Evolutionary conservation across 2,888 invertebrate species (phyloP), one percentile per base, ranked within the genome.

Genomic region (Griposia aprilina): DNA sequence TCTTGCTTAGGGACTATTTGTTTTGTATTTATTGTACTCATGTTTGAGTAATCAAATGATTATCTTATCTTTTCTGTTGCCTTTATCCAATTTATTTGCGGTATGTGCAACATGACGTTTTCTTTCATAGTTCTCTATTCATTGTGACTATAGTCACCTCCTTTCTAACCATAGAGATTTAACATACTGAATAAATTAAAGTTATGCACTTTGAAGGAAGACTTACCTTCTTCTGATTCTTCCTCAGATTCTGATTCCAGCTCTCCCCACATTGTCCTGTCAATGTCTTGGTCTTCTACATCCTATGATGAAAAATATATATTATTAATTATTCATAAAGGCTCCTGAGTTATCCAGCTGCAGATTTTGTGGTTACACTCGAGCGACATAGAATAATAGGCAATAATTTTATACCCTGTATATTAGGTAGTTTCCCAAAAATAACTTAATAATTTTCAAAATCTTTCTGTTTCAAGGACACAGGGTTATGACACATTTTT

Each of bases 181-280:
- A 63, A 41, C 7, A n/a, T 41, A 65, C 15, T n/a, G 41, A 15
- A 41, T 15, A 15, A 41, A 65, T 4, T 7, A n/a, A 65, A 41
- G 15, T n/a, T n/a, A n/a, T 41, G 41, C 65, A n/a, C 10, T n/a
- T 65, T 45, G 10, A 66, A 66, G 15, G n/a, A 62, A 41, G 55
- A 60, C 82, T 66, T 90, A 95, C 98, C 98, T 90, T 98, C 98
- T 93, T 98, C 98, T 48, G 98, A 98, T 91, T 98, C 98, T 81
- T 97, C 97, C 90, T 98, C 98, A 17, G 98, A 98, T 88, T 99
- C 99, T 0, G 99, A 99, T 94, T 99, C 99, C 76, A 99, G 97
- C 93, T 99, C 99, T 86, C 99, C 99, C 99, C 99, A 99, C 94
- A 98, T 98, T 7, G 98, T 98, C 82, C 99, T 98, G 91, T 99